phyloP scores from a whole-genome alignment of 2,888 invertebrate genomes.

The Chymomyza amoena region DNA sequence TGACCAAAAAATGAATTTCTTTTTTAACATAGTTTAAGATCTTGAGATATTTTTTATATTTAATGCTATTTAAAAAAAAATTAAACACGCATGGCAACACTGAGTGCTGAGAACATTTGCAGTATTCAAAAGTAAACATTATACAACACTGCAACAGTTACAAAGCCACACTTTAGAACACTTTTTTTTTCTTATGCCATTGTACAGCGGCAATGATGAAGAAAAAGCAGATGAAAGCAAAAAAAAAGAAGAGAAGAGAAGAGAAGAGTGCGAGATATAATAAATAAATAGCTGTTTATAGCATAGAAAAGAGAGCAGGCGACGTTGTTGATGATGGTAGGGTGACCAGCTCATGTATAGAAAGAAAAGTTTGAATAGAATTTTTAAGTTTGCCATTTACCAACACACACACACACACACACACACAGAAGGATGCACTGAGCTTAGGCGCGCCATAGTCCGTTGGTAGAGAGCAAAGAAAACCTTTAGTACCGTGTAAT shows the following conservation, averaged over 20 bases:
- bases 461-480: conserved; percentile 57
- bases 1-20: too few relatives aligned
- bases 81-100: too few relatives aligned
- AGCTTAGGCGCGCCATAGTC: conserved; percentile 34
- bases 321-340: not conserved
- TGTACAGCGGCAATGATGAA: conserved; percentile 25
- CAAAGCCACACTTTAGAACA: not conserved
- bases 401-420: conserved; percentile 42
- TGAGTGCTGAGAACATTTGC: too few relatives aligned
- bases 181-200: conserved; percentile 17
- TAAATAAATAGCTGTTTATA: conserved; percentile 57
- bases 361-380: conserved; percentile 71
- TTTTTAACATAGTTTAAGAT: too few relatives aligned
- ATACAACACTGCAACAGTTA: not conserved
- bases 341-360: conserved; percentile 18
- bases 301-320: not conserved
- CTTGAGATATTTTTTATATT: too few relatives aligned
- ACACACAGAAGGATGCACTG: conserved; percentile 17
- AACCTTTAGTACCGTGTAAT: conserved; percentile 74
- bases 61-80: too few relatives aligned
- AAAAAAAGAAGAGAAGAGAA: too few relatives aligned
- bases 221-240: not conserved
- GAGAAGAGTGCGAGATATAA: conserved; percentile 37
- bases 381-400: conserved; percentile 73
- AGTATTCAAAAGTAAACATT: not conserved